Evolutionary conservation across 2,888 invertebrate genomes (phyloP).

Genomic region (Agonopterix arenella): DNA sequence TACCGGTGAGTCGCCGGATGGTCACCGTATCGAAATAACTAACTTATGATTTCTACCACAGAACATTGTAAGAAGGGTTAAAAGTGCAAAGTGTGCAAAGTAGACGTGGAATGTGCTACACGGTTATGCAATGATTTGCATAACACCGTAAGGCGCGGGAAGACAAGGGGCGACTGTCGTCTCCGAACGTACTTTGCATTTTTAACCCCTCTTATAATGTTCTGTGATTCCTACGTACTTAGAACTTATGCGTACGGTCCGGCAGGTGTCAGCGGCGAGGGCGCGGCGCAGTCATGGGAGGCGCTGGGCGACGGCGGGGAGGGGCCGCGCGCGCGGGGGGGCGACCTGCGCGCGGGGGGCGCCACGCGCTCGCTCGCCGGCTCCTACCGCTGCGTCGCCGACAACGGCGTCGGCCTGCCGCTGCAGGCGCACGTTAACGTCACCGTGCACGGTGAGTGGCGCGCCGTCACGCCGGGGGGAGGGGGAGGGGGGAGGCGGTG

Average conservation of each 20-base stretch:
- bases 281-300: constrained; percentile 18
- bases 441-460: constrained; percentile 82
- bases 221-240: no score
- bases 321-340: constrained; percentile 39
- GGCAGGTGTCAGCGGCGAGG: constrained; percentile 17
- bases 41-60: neutral
- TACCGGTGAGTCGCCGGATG: constrained; percentile 25
- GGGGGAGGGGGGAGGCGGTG: neutral
- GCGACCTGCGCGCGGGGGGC: constrained; percentile 79
- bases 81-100: no score
- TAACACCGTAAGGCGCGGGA: no score
- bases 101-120: no score
- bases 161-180: no score
- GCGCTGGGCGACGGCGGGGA: constrained; percentile 28
- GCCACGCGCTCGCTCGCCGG: constrained; percentile 84
- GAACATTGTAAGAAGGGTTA: no score
- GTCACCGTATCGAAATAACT: neutral
- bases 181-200: no score
- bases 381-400: constrained; percentile 87
- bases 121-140: no score
- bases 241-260: neutral
- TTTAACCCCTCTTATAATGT: no score
- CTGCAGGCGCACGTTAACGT: constrained; percentile 87
- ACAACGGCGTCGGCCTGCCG: constrained; percentile 88
- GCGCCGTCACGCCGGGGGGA: neutral